Base-by-base conservation (phyloP, 1,140 invertebrate genomes). In the Callitettix versicolor region DNA sequence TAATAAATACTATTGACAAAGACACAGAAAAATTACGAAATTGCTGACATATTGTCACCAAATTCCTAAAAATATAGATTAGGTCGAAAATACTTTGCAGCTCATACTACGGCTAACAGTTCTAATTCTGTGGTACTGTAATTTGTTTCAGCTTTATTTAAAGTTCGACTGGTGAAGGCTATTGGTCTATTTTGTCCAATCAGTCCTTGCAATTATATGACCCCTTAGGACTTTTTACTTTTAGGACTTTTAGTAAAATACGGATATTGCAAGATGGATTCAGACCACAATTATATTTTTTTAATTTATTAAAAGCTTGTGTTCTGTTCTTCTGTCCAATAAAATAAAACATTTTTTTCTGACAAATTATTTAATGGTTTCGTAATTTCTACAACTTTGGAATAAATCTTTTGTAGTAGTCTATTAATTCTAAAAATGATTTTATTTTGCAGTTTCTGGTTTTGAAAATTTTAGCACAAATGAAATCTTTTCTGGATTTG, bases 391-490 rank as follows among this genome's bases (percentile, higher is more conserved):
- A 65, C 56, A 53, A 68, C 72, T 64, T 47, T 11, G 59, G 56
- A 21, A 75, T 68, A 56, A 72, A 74, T 58, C 62, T 60, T 20
- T 70, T 21, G 52, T 74, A 75, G 57, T 72, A 74, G 7, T 66
- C 64, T 55, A 9, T 9, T 7, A 74, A 56, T 18, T 73, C 74
- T 46, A 76, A 44, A 60, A 75, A 76, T 43, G 57, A 49, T 65
- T 68, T 68, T n/a, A 73, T 44, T 69, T 69, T 5, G 48, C 3
- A 47, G 61, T 69, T 60, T 60, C 68, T 12, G 72, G 69, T 24
- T 22, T 49, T n/a, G 71, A 68, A 57, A 66, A 72, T 15, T 72
- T 61, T 57, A 57, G 42, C 14, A 74, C 59, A 2, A 62, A 56
- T 43, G 51, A 50, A 2, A 72, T 62, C 66, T 75, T 76, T 3